These are phyloP conservation scores for Henicopernis longicauda DNA, from an alignment of 2,113 vertebrate species.

Conservation along the genomic window DNA sequence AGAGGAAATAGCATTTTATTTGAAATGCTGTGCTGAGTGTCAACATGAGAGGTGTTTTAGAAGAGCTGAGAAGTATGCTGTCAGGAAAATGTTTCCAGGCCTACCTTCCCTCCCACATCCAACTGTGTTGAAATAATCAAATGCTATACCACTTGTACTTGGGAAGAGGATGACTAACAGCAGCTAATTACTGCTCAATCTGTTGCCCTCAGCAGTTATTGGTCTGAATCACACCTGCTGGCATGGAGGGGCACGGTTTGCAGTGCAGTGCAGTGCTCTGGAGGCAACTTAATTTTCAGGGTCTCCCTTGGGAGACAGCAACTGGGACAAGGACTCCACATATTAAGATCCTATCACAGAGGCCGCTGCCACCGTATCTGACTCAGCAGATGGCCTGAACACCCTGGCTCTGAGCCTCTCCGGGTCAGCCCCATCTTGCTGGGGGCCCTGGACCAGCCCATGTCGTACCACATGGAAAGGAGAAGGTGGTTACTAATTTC, in stretches of 20 bases:
- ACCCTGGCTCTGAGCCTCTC: neutral
- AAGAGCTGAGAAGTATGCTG: slow-evolving; percentile 57
- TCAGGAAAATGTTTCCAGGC: slow-evolving; percentile 48
- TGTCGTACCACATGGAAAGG: neutral
- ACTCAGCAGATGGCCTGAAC: neutral
- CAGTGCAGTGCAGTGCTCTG: rapidly evolving
- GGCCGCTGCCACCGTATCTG: neutral
- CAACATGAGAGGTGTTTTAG: slow-evolving; percentile 45
- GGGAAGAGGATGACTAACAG: slow-evolving; percentile 58
- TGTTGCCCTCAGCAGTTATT: slow-evolving; percentile 34
- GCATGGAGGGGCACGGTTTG: neutral
- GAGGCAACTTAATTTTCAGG: neutral
- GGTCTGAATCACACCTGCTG: slow-evolving; percentile 10
- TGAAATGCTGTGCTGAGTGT: slow-evolving; percentile 43
- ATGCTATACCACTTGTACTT: neutral
- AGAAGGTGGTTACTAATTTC: neutral
- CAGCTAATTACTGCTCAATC: slow-evolving; percentile 49
- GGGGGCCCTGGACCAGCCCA: neutral
- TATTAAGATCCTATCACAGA: neutral
- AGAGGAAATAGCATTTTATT: slow-evolving; percentile 52
- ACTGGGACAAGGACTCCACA: neutral
- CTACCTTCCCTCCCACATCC: slow-evolving; percentile 60
- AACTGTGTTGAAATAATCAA: slow-evolving; percentile 62
- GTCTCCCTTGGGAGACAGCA: neutral
- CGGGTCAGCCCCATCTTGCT: neutral